Evolutionary conservation across 1,140 invertebrate genomes (phyloP), one percentile per base, ranked within the genome.

Genomic region (Bombus terrestris): DNA sequence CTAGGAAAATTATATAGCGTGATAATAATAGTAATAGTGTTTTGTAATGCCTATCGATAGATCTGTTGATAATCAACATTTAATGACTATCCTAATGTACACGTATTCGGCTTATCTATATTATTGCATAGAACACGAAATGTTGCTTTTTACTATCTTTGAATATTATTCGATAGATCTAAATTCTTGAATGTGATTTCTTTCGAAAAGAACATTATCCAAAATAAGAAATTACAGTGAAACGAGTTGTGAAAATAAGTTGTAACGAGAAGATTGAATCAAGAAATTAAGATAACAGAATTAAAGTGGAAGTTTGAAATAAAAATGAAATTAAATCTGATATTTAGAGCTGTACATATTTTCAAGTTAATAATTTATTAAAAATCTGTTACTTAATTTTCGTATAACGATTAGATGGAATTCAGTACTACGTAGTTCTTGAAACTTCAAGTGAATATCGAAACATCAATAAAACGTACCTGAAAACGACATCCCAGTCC

Each of bases 401-500:
- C 4, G 13, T 28, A n/a, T 62, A 62, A 12, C 10, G 12, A 62
- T 28, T n/a, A 1, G 57, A 59, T 28, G 0, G 10, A 62, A 3
- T 13, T n/a, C 3, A 13, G 1, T 22, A 2, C 6, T 53, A 62
- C 59, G 28, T 28, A 32, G 28, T 32, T 32, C n/a, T 32, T 32
- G n/a, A n/a, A 32, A 32, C 15, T n/a, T 1, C 2, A 53, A 37
- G 32, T 0, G 25, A 64, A 8, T 8, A 53, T 53, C 22, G 9
- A 57, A 25, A 13, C 12, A 41, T 62, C 32, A n/a, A 39, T 25
- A 35, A 72, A 43, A 72, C 81, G 92, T 95, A 97, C 97, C 96
- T 97, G 93, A 97, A 97, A 43, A 97, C 95, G 78, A 96, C 95
- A 83, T 96, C 92, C 97, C 97, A 97, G 93, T 97, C 96, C 47